Base-by-base conservation (phyloP, 2,797 vertebrate genomes). In the Phylloscopus collybita region DNA sequence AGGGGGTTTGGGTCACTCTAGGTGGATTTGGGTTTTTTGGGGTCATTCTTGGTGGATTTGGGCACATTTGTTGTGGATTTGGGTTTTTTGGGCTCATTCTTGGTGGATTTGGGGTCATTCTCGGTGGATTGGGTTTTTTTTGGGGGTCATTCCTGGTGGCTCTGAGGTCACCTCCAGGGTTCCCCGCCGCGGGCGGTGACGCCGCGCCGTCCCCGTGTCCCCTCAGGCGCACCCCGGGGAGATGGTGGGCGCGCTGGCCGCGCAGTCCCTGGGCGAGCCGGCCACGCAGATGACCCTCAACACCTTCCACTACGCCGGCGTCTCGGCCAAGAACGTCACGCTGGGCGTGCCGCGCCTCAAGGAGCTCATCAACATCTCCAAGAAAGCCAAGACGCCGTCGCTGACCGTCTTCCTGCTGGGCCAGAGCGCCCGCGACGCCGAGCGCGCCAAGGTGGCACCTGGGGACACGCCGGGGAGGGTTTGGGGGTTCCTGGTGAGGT, bases 271-370 rank as follows among this genome's bases (percentile, higher is more conserved):
- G 69, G 99, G 99, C 30, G 99, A 99, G 71, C 99, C 99, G 0
- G 99, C 99, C 97, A 99, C 99, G 5, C 99, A 99, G 98, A 99
- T 99, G 99, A 99, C 99, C 42, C 97, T 99, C 80, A 99, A 99
- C 98, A 99, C 99, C 21, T 99, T 99, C 97, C 99, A 99, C 85
- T 99, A 99, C 27, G 99, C 99, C 1, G 99, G 99, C 0, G 99
- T 99, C 91, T 99, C 99, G 0, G 99, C 99, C 96, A 99, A 99
- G 97, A 99, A 99, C 70, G 99, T 99, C 80, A 99, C 99, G 0
- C 97, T 99, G 30, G 99, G 99, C 14, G 99, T 99, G 17, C 99
- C 99, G 3, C 98, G 99, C 93, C 98, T 99, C 11, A 99, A 99
- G 96, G 99, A 99, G 96, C 97, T 99, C 95, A 99, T 99, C 98